These are phyloP conservation scores for Actinernus sp. DNA, from an alignment of 92 coral and sea anemone species.

Conservation along the genomic window DNA sequence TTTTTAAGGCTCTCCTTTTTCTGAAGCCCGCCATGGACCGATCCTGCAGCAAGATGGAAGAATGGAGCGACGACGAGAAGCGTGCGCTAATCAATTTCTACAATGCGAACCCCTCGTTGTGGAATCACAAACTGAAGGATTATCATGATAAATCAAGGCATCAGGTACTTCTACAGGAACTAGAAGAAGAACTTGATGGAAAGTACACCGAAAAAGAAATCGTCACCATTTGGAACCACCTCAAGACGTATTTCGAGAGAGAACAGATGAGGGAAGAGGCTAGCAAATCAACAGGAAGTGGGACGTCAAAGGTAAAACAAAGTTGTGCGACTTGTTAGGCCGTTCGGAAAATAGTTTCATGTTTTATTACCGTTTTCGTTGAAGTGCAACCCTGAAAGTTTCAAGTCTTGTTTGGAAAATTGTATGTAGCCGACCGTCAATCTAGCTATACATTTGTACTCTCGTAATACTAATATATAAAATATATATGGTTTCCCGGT, in stretches of 20 bases:
- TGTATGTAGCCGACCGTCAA: too few relatives aligned
- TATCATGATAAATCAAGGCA: conserved; percentile 2
- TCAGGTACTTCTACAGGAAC: neutral
- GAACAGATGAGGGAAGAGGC: conserved; percentile 35
- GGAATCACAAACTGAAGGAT: conserved; percentile 5
- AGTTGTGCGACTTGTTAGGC: too few relatives aligned
- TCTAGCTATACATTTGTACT: too few relatives aligned
- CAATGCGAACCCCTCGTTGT: conserved; percentile 1
- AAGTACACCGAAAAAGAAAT: conserved; percentile 38
- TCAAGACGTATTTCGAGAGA: conserved; percentile 50
- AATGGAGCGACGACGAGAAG: conserved; percentile 7
- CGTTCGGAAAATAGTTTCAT: too few relatives aligned
- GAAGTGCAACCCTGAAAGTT: too few relatives aligned
- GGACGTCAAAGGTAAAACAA: conserved; percentile 22
- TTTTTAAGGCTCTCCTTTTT: neutral
- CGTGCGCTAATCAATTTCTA: neutral
- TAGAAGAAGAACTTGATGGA: conserved; percentile 3
- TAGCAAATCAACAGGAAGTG: conserved; percentile 48
- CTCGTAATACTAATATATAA: too few relatives aligned
- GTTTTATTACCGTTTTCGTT: too few relatives aligned
- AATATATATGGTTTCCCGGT: too few relatives aligned
- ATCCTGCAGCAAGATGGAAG: neutral
- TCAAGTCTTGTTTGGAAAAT: too few relatives aligned
- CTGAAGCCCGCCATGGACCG: too few relatives aligned
- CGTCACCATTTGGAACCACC: conserved; percentile 32